These are phyloP conservation scores for Notiomystis cincta DNA, from an alignment of 2,113 vertebrate genomes.

Conservation along the genomic window DNA sequence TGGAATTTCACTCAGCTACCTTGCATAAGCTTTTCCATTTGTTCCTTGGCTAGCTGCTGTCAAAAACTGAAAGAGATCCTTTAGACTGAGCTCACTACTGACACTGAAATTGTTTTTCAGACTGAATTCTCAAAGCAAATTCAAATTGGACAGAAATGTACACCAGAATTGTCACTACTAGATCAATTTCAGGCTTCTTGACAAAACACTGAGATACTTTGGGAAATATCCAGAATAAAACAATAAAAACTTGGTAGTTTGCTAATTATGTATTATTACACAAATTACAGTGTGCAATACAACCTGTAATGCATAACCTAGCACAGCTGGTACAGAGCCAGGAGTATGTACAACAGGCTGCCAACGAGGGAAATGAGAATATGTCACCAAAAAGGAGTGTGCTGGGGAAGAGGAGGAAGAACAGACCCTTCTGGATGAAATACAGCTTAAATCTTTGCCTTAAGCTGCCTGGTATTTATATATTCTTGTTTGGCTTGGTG, in stretches of 20 bases:
- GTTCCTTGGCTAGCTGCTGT: not conserved
- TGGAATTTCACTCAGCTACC: not conserved
- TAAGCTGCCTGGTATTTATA: not conserved
- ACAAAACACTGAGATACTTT: not conserved
- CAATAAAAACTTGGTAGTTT: not conserved
- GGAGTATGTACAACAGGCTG: not conserved
- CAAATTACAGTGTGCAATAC: not conserved
- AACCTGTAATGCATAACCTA: not conserved
- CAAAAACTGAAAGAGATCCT: not conserved
- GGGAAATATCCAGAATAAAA: not conserved
- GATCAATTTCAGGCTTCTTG: not conserved
- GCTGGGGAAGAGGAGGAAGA: not conserved
- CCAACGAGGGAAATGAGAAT: not conserved
- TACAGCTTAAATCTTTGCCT: not conserved
- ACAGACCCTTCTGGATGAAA: not conserved
- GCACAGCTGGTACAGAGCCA: not conserved
- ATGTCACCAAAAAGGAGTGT: not conserved
- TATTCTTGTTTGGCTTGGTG: not conserved
- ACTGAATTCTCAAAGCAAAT: not conserved
- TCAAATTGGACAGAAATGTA: not conserved
- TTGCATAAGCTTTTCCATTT: not conserved
- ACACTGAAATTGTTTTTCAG: not conserved
- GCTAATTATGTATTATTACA: not conserved
- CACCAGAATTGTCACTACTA: not conserved
- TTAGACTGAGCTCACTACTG: not conserved